These are phyloP conservation scores for Latrodectus hesperus DNA, from an alignment of 2,888 invertebrate genomes.

Conservation along the genomic window DNA sequence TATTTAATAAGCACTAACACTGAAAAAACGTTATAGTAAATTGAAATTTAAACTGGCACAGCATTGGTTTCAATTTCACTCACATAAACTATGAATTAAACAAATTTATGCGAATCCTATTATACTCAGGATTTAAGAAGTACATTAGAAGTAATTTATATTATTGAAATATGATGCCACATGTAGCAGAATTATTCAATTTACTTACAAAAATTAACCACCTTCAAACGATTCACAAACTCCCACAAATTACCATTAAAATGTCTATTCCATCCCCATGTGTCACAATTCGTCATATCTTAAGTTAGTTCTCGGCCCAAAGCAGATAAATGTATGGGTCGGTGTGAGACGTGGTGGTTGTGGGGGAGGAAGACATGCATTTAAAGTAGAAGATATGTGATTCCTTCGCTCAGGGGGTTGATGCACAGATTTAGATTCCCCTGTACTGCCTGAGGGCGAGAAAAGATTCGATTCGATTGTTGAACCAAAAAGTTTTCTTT, in stretches of 20 bases:
- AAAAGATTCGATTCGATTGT: slow-evolving; percentile 50
- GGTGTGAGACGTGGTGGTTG: background rate
- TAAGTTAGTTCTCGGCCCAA: slow-evolving; percentile 20
- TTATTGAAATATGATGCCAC: background rate
- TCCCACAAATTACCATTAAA: slow-evolving; percentile 1
- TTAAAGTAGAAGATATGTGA: slow-evolving; percentile 51
- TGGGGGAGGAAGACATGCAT: slow-evolving; percentile 24
- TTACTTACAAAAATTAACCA: background rate
- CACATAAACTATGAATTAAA: no score
- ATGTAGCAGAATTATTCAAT: background rate
- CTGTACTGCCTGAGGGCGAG: slow-evolving; percentile 7
- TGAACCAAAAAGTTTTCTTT: slow-evolving; percentile 36
- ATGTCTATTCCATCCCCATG: slow-evolving; percentile 2
- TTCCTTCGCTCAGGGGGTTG: slow-evolving; percentile 24
- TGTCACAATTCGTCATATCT: slow-evolving; percentile 37
- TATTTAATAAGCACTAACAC: no score
- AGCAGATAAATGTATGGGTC: slow-evolving; percentile 26
- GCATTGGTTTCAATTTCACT: no score
- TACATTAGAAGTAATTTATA: no score
- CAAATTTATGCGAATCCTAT: no score
- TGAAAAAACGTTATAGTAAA: no score
- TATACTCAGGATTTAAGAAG: no score
- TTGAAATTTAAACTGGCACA: no score
- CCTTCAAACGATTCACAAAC: background rate
- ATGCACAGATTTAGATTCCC: slow-evolving; percentile 51